Base-by-base conservation (phyloP, 2,888 invertebrate genomes). In the Chymomyza amoena region DNA sequence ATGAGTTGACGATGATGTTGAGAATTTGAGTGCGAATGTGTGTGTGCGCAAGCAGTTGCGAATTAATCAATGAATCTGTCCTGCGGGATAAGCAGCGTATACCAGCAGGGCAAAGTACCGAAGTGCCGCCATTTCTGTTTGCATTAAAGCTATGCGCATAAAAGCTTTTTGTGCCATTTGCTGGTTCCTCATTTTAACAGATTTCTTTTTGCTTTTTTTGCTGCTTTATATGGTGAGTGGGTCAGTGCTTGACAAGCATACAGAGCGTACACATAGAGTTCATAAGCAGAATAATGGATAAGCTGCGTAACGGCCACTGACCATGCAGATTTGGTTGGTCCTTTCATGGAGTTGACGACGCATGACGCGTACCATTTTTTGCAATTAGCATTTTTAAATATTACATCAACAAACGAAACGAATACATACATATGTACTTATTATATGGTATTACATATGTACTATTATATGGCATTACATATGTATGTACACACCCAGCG, bases 21-120 rank as follows among this genome's bases (percentile, higher is more conserved):
- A 51, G 63, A 68, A 70, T 73, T 66, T 70, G 68, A 69, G 75
- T 77, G 73, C 61, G 73, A 73, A 72, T 70, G 70, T 71, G 73
- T 71, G 73, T 73, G 77, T 73, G 71, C 64, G 70, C 66, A 66
- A 68, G 73, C 79, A 72, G 75, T 77, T 78, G 77, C 73, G 78
- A 80, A 82, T 82, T 85, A 85, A 87, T 87, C 84, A 87, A 86
- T 87, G 86, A 84, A 86, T 75, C 83, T 79, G 72, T 81, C 82
- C 81, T 82, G 75, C 76, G 79, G 81, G 80, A 78, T 61, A 20
- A 18, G 16, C 52, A 18, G 16, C 52, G 9, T 32, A 50, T 50
- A 61, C 50, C 50, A 63, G 63, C 71, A 66, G 39, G 39, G 39
- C 39, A 15, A 45, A 45, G 39, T 45, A 13, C 39, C 13, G 13